Percentiles rank a stretch among this genome's conserved stretches.
These are phyloP conservation scores for Philotrypesis tridentata DNA, from an alignment of 1,140 invertebrate genomes.

Conservation along the genomic window DNA sequence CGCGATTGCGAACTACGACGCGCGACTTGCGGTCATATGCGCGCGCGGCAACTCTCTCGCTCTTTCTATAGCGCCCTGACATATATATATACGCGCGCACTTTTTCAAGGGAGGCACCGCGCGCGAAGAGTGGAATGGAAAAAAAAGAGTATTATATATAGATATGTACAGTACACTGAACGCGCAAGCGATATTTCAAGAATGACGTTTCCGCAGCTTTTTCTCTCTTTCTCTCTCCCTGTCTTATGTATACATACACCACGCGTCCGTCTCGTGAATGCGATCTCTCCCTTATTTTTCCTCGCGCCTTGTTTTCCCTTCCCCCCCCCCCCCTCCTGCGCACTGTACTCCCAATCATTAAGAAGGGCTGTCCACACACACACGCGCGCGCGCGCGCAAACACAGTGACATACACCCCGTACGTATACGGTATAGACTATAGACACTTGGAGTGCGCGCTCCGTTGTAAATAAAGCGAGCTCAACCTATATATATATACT, in stretches of 20 bases:
- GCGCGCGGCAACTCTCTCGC: slow-evolving; percentile 1
- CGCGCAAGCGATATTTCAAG: slow-evolving; percentile 36
- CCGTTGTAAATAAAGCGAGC: slow-evolving; percentile 44
- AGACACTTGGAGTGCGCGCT: neutral
- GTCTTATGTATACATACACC: neutral
- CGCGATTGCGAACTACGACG: neutral
- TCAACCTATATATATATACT: slow-evolving; percentile 9
- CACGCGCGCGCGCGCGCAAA: neutral
- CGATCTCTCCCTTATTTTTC: neutral
- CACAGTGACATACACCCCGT: too few species aligned
- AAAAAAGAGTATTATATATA: too few species aligned
- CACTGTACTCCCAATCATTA: slow-evolving; percentile 42
- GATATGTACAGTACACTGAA: too few species aligned
- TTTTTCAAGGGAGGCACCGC: slow-evolving; percentile 1
- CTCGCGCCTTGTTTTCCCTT: slow-evolving; percentile 58
- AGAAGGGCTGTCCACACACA: neutral
- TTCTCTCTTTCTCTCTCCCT: neutral
- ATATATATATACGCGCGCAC: neutral
- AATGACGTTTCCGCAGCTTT: slow-evolving; percentile 36
- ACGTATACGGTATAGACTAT: too few species aligned
- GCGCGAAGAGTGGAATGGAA: neutral
- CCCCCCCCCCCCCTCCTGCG: slow-evolving; percentile 27
- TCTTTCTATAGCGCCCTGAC: neutral
- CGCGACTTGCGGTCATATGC: neutral
- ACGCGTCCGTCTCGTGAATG: neutral